Base-by-base conservation (phyloP, 2,888 invertebrate species). In the Oscheius sp. region DNA sequence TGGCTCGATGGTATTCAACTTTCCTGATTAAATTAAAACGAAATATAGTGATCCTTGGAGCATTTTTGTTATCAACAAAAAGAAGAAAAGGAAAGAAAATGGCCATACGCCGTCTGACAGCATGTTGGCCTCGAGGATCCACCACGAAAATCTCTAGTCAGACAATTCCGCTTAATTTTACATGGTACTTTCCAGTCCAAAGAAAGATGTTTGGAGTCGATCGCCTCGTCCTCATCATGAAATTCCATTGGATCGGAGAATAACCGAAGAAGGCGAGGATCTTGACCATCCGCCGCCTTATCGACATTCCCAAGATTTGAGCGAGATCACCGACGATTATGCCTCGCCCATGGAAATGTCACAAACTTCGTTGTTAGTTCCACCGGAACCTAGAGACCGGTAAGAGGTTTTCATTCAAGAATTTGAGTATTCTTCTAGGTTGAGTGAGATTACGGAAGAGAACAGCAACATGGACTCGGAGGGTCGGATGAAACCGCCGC, bases 231-330 rank as follows among this genome's bases (percentile, higher is more conserved):
- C 52, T 29, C 58, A 55, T 21, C 55, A 29, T 25, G 27, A 29
- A 5, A 58, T 16, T n/a, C 35, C 63, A 21, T 23, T 45, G 13
- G 21, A 21, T 12, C 18, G 16, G 12, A 12, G 35, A 12, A 52
- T 52, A 2, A 27, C 52, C 7, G 49, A 49, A 29, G 66, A 52
- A 16, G 35, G 29, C 23, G 9, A 25, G 27, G 66, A 25, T 21
- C 49, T 13, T n/a, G 66, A 66, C 16, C 27, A 52, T 49, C 66
- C 66, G 27, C 66, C 66, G 2, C 52, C 66, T 18, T 66, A 66
- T n/a, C n/a, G 66, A 52, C 66, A 66, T 52, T 66, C 66, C 27
- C 66, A 66, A 21, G 66, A 66, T 66, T 29, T 66, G 23, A 66
- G 66, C 52, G 66, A 66, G n/a, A 35, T 35, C 12, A 58, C 29